phyloP scores from a whole-genome alignment of 2,113 vertebrate genomes.

The Saccopteryx bilineata region DNA sequence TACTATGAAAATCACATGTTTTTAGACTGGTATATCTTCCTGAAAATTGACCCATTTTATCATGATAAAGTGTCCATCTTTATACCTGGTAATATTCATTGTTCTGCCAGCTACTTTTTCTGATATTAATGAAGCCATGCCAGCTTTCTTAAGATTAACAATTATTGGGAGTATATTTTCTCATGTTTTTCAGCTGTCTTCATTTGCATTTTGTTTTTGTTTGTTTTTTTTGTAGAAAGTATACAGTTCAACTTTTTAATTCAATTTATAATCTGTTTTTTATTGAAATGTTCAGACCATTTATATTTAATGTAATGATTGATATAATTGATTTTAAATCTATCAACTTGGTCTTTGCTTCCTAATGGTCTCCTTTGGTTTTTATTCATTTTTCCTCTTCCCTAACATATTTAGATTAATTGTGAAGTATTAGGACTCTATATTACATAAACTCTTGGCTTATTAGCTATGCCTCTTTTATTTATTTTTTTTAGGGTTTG shows the following conservation, averaged over 20 bases:
- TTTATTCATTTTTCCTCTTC: background rate
- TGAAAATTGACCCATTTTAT: background rate
- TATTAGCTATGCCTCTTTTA: background rate
- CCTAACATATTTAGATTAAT: background rate
- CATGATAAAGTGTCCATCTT: background rate
- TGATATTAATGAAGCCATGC: background rate
- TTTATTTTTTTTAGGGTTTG: background rate
- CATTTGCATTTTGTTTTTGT: background rate
- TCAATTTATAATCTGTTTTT: background rate
- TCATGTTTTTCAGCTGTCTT: background rate
- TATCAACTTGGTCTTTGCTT: background rate
- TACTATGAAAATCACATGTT: background rate
- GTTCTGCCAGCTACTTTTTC: background rate
- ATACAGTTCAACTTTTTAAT: background rate
- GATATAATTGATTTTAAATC: background rate
- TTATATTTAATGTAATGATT: background rate
- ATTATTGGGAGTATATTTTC: background rate
- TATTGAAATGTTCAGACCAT: background rate
- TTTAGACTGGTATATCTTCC: background rate
- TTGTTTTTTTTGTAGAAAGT: background rate
- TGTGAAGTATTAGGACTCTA: background rate
- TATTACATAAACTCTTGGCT: background rate
- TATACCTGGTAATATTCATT: background rate
- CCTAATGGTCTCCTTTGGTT: background rate
- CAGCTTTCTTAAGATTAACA: background rate